These are phyloP conservation scores for Scleropages formosus DNA, from an alignment of 2,797 vertebrate genomes.

Conservation along the genomic window DNA sequence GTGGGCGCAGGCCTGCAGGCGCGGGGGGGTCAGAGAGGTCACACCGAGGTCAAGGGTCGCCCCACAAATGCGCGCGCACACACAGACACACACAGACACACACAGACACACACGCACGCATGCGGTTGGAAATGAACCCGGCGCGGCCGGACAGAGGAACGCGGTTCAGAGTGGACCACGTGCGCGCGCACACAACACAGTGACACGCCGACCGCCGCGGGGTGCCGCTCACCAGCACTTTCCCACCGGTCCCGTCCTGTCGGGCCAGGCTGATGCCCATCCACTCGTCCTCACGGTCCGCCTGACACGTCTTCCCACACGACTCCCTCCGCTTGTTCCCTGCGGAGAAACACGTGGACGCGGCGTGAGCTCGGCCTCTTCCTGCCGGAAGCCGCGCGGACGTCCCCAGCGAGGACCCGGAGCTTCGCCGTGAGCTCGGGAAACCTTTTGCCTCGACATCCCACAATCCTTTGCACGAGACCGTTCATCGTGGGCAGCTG, in stretches of 20 bases:
- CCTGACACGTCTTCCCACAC: slow-evolving; percentile 95
- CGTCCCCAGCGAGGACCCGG: no score
- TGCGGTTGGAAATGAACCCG: no score
- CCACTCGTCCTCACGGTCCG: slow-evolving; percentile 92
- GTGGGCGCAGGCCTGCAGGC: slow-evolving; percentile 89
- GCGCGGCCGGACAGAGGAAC: not conserved
- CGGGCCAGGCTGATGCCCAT: slow-evolving; percentile 96
- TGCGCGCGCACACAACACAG: slow-evolving; percentile 42
- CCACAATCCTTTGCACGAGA: no score
- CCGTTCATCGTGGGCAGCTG: no score
- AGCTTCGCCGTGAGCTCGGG: no score
- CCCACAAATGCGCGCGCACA: slow-evolving; percentile 11
- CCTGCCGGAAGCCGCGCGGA: no score
- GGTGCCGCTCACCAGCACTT: slow-evolving; percentile 81
- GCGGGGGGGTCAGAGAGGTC: not conserved
- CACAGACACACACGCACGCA: not conserved
- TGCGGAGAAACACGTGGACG: slow-evolving; percentile 46
- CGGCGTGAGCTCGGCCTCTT: not conserved
- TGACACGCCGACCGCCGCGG: slow-evolving; percentile 11
- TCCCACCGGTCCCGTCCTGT: slow-evolving; percentile 80
- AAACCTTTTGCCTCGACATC: no score
- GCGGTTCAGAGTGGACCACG: slow-evolving; percentile 25
- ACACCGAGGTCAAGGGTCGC: slow-evolving; percentile 29
- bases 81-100: not conserved
- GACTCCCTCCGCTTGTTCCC: slow-evolving; percentile 78